Evolutionary conservation across 2,888 invertebrate genomes (phyloP), one percentile per base, ranked within the genome.

Genomic region (Ochropleura plecta): DNA sequence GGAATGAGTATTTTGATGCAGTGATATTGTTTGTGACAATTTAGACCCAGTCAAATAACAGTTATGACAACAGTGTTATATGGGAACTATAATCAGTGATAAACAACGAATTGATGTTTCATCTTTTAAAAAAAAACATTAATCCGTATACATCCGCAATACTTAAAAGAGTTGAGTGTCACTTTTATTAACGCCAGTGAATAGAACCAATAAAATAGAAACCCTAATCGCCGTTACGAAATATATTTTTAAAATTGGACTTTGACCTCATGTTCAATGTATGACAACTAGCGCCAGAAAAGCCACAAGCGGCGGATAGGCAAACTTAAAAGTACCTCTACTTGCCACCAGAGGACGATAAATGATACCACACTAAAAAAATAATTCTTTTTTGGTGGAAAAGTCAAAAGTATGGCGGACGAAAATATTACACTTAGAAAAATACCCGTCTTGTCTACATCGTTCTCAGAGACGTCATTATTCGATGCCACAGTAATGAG

Each of bases 331-430:
- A 16, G 18, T 8, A 8, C 30, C 62, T 18, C 42, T 44, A 51
- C 49, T 65, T 48, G 64, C 30, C 64, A 30, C 30, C 30, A 65
- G 64, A 65, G 48, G 16, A 20, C 64, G 9, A 63, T 16, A n/a
- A 49, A 10, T 49, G 30, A 14, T 48, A 10, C 30, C 48, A 48
- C 16, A 14, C 9, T 64, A 48, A 20, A 9, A 48, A 48, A 48
- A 48, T 46, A 48, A 46, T 20, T 64, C 9, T 64, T n/a, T n/a
- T 60, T 60, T 60, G 18, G n/a, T 9, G 8, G 64, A 20, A 64
- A 48, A 63, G 8, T 63, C 20, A 63, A 20, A 16, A 63, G 16
- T 20, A 48, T 49, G 49, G 49, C 6, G 12, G 40, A 65, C 7
- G 65, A 49, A 40, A 49, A 40, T 7, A 49, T 65, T 16, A 65